These are phyloP conservation scores for Hartigia nigra DNA, from an alignment of 2,888 invertebrate species.

Conservation along the genomic window DNA sequence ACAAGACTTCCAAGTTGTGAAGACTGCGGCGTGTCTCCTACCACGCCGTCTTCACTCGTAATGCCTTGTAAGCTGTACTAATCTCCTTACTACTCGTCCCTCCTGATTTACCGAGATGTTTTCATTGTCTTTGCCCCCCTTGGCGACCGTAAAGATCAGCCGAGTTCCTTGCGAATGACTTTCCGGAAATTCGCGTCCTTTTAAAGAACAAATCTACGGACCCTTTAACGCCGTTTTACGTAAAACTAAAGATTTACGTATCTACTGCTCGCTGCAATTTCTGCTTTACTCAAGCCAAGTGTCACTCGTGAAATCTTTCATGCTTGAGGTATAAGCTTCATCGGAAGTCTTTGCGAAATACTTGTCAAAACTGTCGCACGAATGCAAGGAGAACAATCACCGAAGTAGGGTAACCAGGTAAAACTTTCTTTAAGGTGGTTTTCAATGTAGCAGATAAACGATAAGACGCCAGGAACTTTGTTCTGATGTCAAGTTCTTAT, in stretches of 20 bases:
- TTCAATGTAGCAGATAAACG: neutral
- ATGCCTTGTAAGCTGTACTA: constrained; percentile 59
- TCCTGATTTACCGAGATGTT: constrained; percentile 63
- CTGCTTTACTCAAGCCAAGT: neutral
- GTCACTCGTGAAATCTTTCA: neutral
- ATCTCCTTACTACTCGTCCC: constrained; percentile 53
- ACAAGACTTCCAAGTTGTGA: constrained; percentile 41
- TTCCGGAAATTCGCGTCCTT: constrained; percentile 3
- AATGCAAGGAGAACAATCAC: neutral
- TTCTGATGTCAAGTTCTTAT: constrained; percentile 11
- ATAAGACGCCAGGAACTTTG: constrained; percentile 14
- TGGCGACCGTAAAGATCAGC: constrained; percentile 37
- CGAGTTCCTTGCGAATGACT: constrained; percentile 20
- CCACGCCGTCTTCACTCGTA: constrained; percentile 41
- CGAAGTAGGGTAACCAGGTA: neutral
- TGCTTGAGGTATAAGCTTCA: neutral
- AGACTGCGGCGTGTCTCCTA: constrained; percentile 36
- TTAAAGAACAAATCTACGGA: neutral
- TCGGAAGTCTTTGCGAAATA: neutral
- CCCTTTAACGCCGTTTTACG: neutral
- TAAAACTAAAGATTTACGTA: neutral
- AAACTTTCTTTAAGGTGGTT: neutral
- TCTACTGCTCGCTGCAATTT: neutral
- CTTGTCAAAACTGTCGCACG: neutral
- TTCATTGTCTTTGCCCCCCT: constrained; percentile 54